These are phyloP conservation scores for Hypena proboscidalis DNA, from an alignment of 2,888 invertebrate genomes.

Conservation along the genomic window DNA sequence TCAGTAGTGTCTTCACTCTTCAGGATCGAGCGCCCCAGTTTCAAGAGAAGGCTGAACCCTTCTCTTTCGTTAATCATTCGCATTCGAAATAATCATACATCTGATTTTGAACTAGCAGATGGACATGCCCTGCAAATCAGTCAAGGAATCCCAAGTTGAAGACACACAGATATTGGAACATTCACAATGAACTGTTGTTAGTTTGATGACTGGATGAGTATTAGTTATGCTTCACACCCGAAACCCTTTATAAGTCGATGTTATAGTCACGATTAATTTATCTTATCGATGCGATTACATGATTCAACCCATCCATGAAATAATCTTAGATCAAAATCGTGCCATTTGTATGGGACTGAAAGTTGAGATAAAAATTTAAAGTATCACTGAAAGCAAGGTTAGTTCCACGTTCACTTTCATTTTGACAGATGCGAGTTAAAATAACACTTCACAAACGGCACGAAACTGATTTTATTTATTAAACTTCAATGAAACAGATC, in stretches of 20 bases:
- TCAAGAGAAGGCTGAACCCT: slow-evolving; percentile 77
- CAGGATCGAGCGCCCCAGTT: slow-evolving; percentile 60
- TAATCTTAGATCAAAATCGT: slow-evolving; percentile 56
- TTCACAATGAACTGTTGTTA: slow-evolving; percentile 64
- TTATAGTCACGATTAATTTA: slow-evolving; percentile 46
- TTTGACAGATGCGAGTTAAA: slow-evolving; percentile 40
- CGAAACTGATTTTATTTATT: slow-evolving; percentile 56
- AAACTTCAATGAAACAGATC: slow-evolving; percentile 50
- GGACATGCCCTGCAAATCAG: slow-evolving; percentile 83
- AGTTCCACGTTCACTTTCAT: slow-evolving; percentile 60
- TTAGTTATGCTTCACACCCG: slow-evolving; percentile 62
- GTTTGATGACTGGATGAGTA: slow-evolving; percentile 59
- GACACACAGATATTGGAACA: slow-evolving; percentile 82
- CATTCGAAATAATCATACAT: slow-evolving; percentile 72
- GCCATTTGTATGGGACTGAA: slow-evolving; percentile 45
- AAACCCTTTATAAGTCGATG: slow-evolving; percentile 55
- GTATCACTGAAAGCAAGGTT: slow-evolving; percentile 37
- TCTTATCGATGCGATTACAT: slow-evolving; percentile 70
- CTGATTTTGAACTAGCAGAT: slow-evolving; percentile 72
- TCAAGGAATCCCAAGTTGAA: slow-evolving; percentile 83
- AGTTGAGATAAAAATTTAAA: slow-evolving; percentile 20
- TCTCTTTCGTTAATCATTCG: slow-evolving; percentile 70
- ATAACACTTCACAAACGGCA: slow-evolving; percentile 56
- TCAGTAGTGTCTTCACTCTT: slow-evolving; percentile 61
- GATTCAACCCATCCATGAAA: slow-evolving; percentile 66